phyloP scores from a whole-genome alignment of 2,113 vertebrate species.

The Phalacrocorax carbo region DNA sequence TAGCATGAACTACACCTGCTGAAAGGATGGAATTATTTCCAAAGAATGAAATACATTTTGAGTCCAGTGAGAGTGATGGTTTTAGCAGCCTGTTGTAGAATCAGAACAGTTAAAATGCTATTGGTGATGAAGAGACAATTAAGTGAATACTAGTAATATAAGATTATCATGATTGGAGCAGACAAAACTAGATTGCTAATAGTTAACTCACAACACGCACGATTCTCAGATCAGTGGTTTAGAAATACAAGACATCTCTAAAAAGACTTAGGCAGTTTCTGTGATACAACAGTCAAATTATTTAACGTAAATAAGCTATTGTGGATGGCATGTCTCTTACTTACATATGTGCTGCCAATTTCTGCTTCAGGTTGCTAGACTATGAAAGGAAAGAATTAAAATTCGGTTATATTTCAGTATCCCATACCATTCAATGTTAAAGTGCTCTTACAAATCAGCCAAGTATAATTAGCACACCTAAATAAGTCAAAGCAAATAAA shows the following conservation, averaged over 20 bases:
- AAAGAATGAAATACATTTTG: neutral
- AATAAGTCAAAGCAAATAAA: neutral
- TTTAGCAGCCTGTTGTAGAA: neutral
- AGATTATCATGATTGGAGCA: neutral
- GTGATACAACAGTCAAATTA: neutral
- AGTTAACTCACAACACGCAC: neutral
- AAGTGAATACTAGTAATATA: neutral
- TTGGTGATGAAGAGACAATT: neutral
- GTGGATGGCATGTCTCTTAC: slow-evolving; percentile 58
- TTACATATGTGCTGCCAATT: slow-evolving; percentile 96
- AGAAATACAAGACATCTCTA: neutral
- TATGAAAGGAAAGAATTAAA: slow-evolving; percentile 70
- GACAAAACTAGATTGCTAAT: neutral
- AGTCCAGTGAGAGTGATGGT: neutral
- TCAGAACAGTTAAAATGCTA: neutral
- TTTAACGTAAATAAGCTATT: neutral
- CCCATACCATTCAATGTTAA: neutral
- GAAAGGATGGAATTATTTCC: neutral
- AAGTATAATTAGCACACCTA: neutral
- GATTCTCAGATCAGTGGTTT: neutral
- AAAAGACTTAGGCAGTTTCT: neutral
- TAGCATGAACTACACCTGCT: neutral
- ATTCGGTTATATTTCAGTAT: neutral
- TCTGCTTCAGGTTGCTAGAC: slow-evolving; percentile 92
- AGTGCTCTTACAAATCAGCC: neutral